phyloP scores from a whole-genome alignment of 92 coral and sea anemone genomes.

The Siderastrea siderea region DNA sequence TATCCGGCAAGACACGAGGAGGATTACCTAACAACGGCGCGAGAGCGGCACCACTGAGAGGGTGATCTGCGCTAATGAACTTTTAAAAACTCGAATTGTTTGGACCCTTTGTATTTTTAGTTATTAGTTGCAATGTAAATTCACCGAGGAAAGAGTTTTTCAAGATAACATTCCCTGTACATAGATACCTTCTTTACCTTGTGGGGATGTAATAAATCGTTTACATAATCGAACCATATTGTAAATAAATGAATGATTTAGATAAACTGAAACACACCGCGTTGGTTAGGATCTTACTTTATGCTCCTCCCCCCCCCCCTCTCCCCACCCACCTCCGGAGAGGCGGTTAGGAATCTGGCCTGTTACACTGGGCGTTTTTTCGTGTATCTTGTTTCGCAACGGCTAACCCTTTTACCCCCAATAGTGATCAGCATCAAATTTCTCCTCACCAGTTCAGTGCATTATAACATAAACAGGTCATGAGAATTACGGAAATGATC shows the following conservation, averaged over 20 bases:
- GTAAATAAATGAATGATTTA: not conserved
- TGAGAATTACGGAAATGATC: no score
- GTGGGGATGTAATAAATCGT: not conserved
- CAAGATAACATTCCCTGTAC: not conserved
- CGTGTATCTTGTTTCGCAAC: no score
- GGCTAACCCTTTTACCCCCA: no score
- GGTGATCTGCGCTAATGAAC: conserved; percentile 5
- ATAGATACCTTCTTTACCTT: not conserved
- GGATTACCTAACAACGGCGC: conserved; percentile 32
- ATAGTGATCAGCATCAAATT: no score
- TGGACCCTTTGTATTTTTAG: not conserved
- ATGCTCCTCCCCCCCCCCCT: no score
- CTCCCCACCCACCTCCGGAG: no score
- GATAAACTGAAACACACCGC: no score
- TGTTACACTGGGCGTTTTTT: no score
- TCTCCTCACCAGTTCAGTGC: no score
- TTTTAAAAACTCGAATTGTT: not conserved
- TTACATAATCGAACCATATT: not conserved
- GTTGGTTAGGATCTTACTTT: no score
- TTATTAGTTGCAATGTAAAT: not conserved
- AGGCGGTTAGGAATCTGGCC: no score
- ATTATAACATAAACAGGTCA: no score
- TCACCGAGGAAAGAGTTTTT: not conserved
- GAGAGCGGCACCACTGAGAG: conserved; percentile 27
- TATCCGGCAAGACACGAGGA: conserved; percentile 70